Evolutionary conservation across 2,113 vertebrate genomes (phyloP).

Genomic region (Antigone vipio): DNA sequence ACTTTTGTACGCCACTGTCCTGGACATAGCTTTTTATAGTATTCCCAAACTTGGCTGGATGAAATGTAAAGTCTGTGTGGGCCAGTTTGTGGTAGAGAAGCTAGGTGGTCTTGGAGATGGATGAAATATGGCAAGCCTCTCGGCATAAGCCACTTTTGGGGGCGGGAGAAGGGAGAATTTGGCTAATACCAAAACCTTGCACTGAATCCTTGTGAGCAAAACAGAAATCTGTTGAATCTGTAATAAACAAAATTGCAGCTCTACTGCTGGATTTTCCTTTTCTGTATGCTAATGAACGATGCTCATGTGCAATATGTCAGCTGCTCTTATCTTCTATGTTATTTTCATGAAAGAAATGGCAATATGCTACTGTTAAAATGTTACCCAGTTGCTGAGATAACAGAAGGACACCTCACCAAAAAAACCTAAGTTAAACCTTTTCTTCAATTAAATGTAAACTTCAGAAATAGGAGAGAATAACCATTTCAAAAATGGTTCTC

Average conservation of each 20-base stretch:
- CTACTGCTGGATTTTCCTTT: background rate
- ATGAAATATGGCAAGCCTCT: background rate
- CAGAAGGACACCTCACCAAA: background rate
- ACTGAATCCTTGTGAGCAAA: background rate
- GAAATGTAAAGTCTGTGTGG: background rate
- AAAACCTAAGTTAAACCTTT: background rate
- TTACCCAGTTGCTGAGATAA: background rate
- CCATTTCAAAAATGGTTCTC: background rate
- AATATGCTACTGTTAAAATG: background rate
- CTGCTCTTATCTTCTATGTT: background rate
- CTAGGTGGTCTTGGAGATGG: background rate
- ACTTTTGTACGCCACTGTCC: background rate
- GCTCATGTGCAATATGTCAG: background rate
- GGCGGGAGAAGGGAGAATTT: background rate
- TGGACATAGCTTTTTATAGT: background rate
- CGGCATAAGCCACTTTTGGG: background rate
- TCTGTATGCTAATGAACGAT: background rate
- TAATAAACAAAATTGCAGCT: background rate
- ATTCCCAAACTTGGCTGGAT: background rate
- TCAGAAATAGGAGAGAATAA: background rate
- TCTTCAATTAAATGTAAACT: background rate
- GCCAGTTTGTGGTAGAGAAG: background rate
- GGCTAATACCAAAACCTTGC: background rate
- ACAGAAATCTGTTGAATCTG: background rate
- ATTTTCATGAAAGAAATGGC: background rate